Evolutionary conservation across 2,888 invertebrate genomes (phyloP), one percentile per base, ranked within the genome.

Genomic region (Ormyrus rosae): DNA sequence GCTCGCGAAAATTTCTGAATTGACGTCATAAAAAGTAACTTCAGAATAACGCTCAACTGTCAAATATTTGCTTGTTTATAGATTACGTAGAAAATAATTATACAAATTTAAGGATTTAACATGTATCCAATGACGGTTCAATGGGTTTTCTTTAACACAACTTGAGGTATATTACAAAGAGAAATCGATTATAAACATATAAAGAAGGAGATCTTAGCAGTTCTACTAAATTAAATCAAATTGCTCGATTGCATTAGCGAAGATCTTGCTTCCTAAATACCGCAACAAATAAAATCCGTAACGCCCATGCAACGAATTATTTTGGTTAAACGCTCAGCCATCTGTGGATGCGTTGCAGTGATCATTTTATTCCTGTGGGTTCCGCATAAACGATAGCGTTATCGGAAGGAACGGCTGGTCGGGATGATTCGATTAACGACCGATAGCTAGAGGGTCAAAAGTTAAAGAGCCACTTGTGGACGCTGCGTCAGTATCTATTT

Each of bases 401-500:
- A 72, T 82, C 76, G 78, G 63, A 70, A 76, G 60, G 61, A 75
- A 67, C 82, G 78, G 56, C 78, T 79, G 78, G 74, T 69, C 46
- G 85, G 86, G 88, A 90, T 89, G 87, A 89, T 87, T 86, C 89
- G 90, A 89, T 90, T 90, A 90, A 89, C 88, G 86, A 86, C 86
- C 87, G 88, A 90, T 88, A 88, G 86, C 34, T 86, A 86, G 86
- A 86, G 89, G 90, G 90, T 91, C 90, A 89, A 88, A 91, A 91
- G 90, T 91, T 91, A 91, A 91, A 91, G 90, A 90, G 90, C 90
- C 90, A 91, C 90, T 91, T 90, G 90, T 91, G 89, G 90, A 90
- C 90, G 88, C 58, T 71, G 84, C 85, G 87, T 86, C 85, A 89
- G 90, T 90, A 90, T 91, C 90, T 90, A 88, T 91, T 91, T 90